Evolutionary conservation across 2,888 invertebrate species (phyloP), one percentile per base, ranked within the genome.

Genomic region (Aricia artaxerxes): DNA sequence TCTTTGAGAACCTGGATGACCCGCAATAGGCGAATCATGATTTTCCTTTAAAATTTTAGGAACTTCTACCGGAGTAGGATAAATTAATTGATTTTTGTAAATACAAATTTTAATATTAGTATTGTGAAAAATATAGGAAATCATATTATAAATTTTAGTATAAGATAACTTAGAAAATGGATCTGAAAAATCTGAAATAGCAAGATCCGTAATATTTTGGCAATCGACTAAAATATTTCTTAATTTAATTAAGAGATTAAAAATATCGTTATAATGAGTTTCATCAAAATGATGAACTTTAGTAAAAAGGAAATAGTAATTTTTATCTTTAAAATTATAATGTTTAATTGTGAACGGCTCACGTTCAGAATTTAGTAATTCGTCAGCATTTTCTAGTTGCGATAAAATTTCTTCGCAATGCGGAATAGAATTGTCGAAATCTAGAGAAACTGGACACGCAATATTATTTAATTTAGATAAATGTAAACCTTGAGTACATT

Each of bases 251-350:
- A 78, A 49, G 16, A 35, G n/a, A 60, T 72, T 49, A 57, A 60
- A 80, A 40, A 78, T 72, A 40, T 78, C 77, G 40, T 24, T 40
- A 57, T 76, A 80, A n/a, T 24, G 49, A 24, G 2, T 35, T 35
- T 64, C 61, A 24, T 80, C 79, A 61, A 81, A 81, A 61, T 81
- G 79, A 64, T 81, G 80, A 1, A 81, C 79, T 72, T 82, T 82
- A 24, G 49, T 78, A 64, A 79, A 82, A 35, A 82, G 44, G 57
- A 81, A 81, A 38, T 77, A 61, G 35, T 80, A 78, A 16, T 53
- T 60, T 75, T 73, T 79, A 64, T 79, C 60, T 69, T 79, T 77
- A 13, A 72, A 24, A n/a, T n/a, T 78, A n/a, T 79, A 73, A 53
- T 76, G 78, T 69, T 79, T 61, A 6, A 73, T 35, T 24, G 79